A percentile compares a stretch with the other conserved stretches of the same genome.
These are phyloP conservation scores for Adineta ricciae DNA, from an alignment of 2,888 invertebrate genomes.

Conservation along the genomic window DNA sequence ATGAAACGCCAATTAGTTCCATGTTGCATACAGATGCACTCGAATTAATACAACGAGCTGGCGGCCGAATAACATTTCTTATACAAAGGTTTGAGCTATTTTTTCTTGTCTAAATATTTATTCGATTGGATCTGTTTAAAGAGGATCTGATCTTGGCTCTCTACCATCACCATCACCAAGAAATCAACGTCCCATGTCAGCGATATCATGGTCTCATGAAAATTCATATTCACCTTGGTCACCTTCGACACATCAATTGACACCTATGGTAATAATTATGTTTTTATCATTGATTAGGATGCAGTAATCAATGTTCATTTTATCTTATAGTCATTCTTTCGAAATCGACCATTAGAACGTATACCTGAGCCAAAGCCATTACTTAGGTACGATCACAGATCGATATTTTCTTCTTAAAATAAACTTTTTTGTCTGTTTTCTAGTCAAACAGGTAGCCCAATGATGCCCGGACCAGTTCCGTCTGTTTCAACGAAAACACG, in stretches of 20 bases:
- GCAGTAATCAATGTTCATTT: background rate
- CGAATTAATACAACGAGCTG: constrained; percentile 52
- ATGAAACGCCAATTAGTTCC: constrained; percentile 74
- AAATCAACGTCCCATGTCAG: background rate
- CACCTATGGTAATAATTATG: constrained; percentile 6
- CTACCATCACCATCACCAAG: background rate
- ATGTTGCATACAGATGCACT: constrained; percentile 82
- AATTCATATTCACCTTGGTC: background rate
- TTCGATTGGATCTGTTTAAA: background rate
- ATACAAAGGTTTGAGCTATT: constrained; percentile 41
- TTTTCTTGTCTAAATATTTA: background rate
- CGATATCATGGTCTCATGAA: background rate
- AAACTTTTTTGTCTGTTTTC: background rate
- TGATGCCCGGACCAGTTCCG: constrained; percentile 27
- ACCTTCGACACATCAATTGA: background rate
- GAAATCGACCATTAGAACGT: constrained; percentile 31
- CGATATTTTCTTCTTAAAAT: background rate
- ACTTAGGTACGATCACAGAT: background rate
- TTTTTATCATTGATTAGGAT: background rate
- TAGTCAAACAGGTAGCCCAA: constrained; percentile 33
- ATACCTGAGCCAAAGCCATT: constrained; percentile 31
- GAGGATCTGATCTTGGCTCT: constrained; percentile 22
- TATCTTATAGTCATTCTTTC: constrained; percentile 25
- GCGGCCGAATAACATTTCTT: constrained; percentile 44
- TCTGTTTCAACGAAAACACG: constrained; percentile 1